Base-by-base conservation (phyloP, 2,888 invertebrate genomes). In the Latrodectus elegans region DNA sequence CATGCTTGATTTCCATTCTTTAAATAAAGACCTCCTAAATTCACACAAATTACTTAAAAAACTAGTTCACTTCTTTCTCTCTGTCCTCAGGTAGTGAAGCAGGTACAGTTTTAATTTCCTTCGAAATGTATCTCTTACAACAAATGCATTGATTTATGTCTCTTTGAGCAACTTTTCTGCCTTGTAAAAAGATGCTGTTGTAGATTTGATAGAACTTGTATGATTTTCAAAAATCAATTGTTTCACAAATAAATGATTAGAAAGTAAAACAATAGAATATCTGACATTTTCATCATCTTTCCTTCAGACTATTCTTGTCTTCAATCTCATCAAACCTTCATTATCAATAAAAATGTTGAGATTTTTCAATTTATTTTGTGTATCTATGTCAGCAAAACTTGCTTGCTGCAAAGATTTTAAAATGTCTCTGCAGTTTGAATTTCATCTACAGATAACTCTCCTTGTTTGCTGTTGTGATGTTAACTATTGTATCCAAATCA, bases 111-210 rank as follows among this genome's bases (percentile, higher is more conserved):
- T 22, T 22, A 22, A 22, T 22, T 22, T 22, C 22, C 22, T 22
- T 22, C 1, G 22, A 22, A 22, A 22, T 22, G 22, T 22, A 22
- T 22, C 22, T 22, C 22, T 22, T 22, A 1, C 22, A 22, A 22
- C 22, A 1, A 22, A 22, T 22, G 22, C 22, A 75, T 26, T 75
- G 6, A 15, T 26, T 15, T 4, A 75, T 10, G 38, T 60, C 64
- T 26, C 26, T 55, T 14, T 22, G 15, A 60, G 71, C n/a, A 12
- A 71, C 9, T 26, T 55, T 79, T 26, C 79, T 79, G n/a, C 26
- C 15, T n/a, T 22, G 49, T 38, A 79, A 38, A 79, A 9, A 52
- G 22, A n/a, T 52, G 22, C 52, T 53, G 0, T 17, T 53, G 11
- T 4, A 77, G 26, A 17, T 15, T 10, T 11, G 51, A n/a, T 38